A percentile compares a stretch with the other conserved stretches of the same genome.
These are phyloP conservation scores for Jaculus jaculus DNA, from an alignment of 2,113 vertebrate genomes.

Conservation along the genomic window DNA sequence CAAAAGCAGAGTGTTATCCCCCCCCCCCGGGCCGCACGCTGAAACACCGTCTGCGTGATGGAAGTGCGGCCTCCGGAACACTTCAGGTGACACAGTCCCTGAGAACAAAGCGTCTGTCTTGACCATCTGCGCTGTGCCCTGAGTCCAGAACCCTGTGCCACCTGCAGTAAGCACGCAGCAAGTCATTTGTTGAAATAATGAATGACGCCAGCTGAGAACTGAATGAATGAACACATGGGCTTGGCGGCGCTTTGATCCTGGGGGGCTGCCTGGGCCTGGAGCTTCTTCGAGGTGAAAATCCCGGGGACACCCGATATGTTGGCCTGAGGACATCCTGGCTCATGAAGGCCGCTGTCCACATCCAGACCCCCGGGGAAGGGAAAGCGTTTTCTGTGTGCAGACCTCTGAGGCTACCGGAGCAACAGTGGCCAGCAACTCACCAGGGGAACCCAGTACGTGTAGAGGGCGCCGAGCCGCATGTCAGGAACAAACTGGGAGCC, in stretches of 20 bases:
- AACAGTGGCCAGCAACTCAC: constrained; percentile 84
- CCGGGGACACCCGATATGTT: accelerated
- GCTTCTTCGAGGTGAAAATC: not conserved
- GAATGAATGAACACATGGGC: accelerated
- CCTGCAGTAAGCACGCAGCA: accelerated
- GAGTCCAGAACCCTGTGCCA: not conserved
- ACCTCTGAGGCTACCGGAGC: constrained; percentile 6
- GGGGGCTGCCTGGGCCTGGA: accelerated
- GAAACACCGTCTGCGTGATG: not conserved
- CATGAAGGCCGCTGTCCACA: not conserved
- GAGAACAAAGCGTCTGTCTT: accelerated
- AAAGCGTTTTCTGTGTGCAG: constrained; percentile 4
- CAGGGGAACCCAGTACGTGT: constrained; percentile 99
- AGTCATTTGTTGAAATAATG: accelerated
- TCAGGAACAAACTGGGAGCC: constrained; percentile 98
- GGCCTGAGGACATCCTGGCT: accelerated
- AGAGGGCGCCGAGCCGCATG: constrained; percentile 94
- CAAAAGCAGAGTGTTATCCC: not conserved
- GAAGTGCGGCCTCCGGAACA: not conserved
- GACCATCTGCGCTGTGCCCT: not conserved
- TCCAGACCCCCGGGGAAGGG: not conserved
- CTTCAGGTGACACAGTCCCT: too few relatives aligned
- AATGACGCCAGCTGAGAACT: accelerated
- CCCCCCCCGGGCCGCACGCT: not conserved
- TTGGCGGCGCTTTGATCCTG: accelerated